Base-by-base conservation (phyloP, 2,888 invertebrate species). In the Polymixis lichenea region DNA sequence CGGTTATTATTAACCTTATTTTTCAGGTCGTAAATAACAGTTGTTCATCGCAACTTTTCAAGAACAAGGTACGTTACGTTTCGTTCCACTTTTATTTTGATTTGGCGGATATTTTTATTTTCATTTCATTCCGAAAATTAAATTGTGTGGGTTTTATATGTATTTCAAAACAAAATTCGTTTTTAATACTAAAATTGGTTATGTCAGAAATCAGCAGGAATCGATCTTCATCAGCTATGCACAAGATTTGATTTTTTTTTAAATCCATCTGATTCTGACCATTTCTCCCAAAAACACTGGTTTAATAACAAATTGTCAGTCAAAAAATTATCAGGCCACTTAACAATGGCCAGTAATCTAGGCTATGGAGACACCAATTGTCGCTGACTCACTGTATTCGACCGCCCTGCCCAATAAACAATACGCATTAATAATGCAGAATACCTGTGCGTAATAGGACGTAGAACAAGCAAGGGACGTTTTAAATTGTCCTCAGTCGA, bases 331-430 rank as follows among this genome's bases (percentile, higher is more conserved):
- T 77, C 43, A 66, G 62, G 72, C 70, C 75, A 76, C 71, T 56
- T 76, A 82, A 89, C 89, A 87, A 85, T 84, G 75, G 77, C 7
- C 66, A 43, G 61, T 69, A 75, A 87, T 81, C 80, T 87, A 85
- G 86, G 87, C 77, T 89, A 83, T 74, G 71, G 65, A 75, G 79
- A 76, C 80, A 77, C 51, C 69, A 68, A 51, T 76, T 71, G 78
- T 49, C 58, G 66, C 76, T 86, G 87, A 89, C 74, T 84, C 89
- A 88, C 72, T 62, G 66, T 53, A 77, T 76, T 75, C 82, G 66
- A 68, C 69, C 55, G 72, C 64, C 80, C 73, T 79, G 81, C 32
- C 80, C 75, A 83, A 76, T 84, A 79, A 76, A 88, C 88, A 87
- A 86, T 86, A 82, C 77, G 77, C 66, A 87, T 86, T 82, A 79